Evolutionary conservation across 2,888 invertebrate genomes (phyloP), one percentile per base, ranked within the genome.

Genomic region (Apoderus coryli): DNA sequence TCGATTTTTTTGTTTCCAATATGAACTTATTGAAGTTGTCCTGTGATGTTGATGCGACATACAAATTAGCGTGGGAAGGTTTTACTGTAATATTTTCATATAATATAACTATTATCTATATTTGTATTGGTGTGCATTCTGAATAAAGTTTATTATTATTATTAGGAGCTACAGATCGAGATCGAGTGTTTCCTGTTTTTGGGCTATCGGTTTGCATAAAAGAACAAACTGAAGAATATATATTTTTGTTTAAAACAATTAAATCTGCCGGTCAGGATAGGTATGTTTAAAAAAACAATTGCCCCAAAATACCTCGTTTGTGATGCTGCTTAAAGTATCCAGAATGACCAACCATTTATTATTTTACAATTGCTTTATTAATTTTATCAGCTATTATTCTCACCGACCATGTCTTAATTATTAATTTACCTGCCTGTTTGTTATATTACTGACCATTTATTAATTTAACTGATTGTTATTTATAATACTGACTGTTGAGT

Each of bases 141-240:
- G n/a, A n/a, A n/a, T n/a, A n/a, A n/a, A n/a, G n/a, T n/a, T n/a
- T n/a, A n/a, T n/a, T n/a, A 32, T 31, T 32, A 22, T 4, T 32
- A 4, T 19, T 32, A 13, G 29, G 32, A 31, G 32, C 32, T 10
- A 32, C 30, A 15, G 30, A 32, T 16, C 11, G 30, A 31, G 19
- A 23, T 29, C 19, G 30, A 24, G 14, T 31, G 16, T 33, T 33
- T 31, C 30, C 31, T 19, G 19, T 31, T 33, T 33, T 31, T 33
- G 33, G 25, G 19, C 16, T 33, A 15, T 10, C 33, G 19, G 33
- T 32, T 33, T 33, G 33, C 19, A 25, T 4, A 15, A 33, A 33
- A 14, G 14, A 31, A 36, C n/a, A 34, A 32, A 19, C 31, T 31
- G 34, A 34, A 27, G 34, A 34, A 26, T 34, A 32, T 27, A 26